Percentiles rank a stretch among this genome's conserved stretches.
Conservation (phyloP, 2,888 invertebrate genomes). For the Eubasilissa splendida region DNA sequence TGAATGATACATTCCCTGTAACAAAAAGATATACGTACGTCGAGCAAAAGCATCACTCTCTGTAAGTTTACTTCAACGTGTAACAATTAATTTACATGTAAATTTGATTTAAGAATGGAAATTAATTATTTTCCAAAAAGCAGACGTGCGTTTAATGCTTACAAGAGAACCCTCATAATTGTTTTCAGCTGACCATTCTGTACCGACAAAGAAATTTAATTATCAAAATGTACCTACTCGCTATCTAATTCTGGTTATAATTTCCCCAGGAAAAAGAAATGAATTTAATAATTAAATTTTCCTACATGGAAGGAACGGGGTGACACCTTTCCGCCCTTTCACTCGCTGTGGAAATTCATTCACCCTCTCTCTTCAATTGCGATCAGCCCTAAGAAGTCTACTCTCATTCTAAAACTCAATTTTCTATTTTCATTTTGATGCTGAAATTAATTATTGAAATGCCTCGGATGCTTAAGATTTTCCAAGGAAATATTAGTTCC, state of each 20-base stretch:
- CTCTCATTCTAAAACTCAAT: constrained; percentile 37
- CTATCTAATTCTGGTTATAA: constrained; percentile 48
- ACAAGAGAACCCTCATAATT: not conserved
- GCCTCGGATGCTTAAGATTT: constrained; percentile 51
- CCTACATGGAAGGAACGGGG: constrained; percentile 53
- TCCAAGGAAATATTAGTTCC: constrained; percentile 31
- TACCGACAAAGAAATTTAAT: constrained; percentile 47
- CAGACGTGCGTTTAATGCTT: too few species aligned
- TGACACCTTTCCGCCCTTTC: constrained; percentile 48
- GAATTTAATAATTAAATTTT: constrained; percentile 59
- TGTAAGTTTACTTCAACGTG: too few species aligned
- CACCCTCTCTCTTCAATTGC: constrained; percentile 25
- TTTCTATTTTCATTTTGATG: constrained; percentile 56
- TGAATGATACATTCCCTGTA: too few species aligned
- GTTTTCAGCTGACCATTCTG: not conserved
- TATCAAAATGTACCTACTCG: constrained; percentile 37
- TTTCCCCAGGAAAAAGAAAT: constrained; percentile 52
- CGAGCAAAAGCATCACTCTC: too few species aligned
- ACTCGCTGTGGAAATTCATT: not conserved
- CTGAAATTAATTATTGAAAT: constrained; percentile 57
- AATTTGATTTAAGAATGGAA: too few species aligned
- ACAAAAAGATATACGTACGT: too few species aligned
- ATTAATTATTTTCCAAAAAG: too few species aligned
- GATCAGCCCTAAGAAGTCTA: constrained; percentile 26
- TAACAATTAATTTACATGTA: too few species aligned